Conservation (phyloP, 1,140 invertebrate species). For the Pteromalus puparum region DNA sequence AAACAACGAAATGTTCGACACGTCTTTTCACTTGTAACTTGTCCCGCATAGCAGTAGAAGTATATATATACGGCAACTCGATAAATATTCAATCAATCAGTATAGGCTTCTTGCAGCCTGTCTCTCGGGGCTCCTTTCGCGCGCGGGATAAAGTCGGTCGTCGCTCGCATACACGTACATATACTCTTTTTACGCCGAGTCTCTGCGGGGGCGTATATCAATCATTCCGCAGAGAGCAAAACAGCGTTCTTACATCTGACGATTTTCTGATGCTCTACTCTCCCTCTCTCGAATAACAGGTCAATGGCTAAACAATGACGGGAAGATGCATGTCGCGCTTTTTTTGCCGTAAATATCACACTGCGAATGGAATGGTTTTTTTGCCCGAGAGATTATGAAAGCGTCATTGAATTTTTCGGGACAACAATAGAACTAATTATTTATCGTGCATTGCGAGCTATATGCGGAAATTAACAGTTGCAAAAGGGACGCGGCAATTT, state of each 20-base stretch:
- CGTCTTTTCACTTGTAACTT: neutral
- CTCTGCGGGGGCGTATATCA: neutral
- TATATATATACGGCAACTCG: neutral
- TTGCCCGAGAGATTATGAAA: neutral
- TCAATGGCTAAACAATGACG: neutral
- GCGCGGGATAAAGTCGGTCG: neutral
- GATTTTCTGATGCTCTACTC: neutral
- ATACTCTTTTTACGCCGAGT: neutral
- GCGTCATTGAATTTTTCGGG: neutral
- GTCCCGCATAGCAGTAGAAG: neutral
- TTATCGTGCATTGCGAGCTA: too few species aligned
- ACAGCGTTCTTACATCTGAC: slow-evolving; percentile 41
- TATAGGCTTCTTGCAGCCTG: neutral
- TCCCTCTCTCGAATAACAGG: neutral
- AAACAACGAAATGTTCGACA: too few species aligned
- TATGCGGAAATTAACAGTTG: too few species aligned
- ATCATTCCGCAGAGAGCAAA: slow-evolving; percentile 26
- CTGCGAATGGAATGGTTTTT: neutral
- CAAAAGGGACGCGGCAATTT: too few species aligned
- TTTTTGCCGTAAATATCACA: too few species aligned
- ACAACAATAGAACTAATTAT: too few species aligned
- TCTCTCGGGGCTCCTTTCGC: neutral
- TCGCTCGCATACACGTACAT: neutral
- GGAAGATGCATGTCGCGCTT: neutral
- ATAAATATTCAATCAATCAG: slow-evolving; percentile 39